Evolutionary conservation across 2,888 invertebrate species (phyloP).

Genomic region (Campaea margaritaria): DNA sequence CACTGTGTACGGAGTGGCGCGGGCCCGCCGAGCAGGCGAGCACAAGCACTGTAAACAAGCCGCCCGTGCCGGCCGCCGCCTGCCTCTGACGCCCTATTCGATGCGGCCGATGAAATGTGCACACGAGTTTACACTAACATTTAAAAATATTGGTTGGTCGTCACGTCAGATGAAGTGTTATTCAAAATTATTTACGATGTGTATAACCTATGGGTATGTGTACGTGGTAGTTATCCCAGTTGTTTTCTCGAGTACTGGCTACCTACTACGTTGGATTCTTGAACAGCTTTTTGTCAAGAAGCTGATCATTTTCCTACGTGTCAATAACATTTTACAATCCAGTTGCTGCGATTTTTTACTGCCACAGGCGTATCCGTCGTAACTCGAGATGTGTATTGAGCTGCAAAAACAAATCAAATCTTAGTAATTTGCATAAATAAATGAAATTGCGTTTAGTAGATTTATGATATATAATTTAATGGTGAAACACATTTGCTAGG

Average conservation of each 20-base stretch:
- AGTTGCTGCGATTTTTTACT: slow-evolving; percentile 20
- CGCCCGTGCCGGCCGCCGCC: slow-evolving; percentile 10
- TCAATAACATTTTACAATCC: too few relatives aligned
- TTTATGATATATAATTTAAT: slow-evolving; percentile 47
- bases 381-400: slow-evolving; percentile 17
- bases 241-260: too few relatives aligned
- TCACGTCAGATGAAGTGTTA: too few relatives aligned
- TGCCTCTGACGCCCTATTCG: slow-evolving; percentile 23
- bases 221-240: too few relatives aligned
- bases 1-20: slow-evolving; percentile 40
- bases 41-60: slow-evolving; percentile 34
- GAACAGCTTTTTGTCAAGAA: too few relatives aligned
- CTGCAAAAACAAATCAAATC: slow-evolving; percentile 43
- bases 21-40: slow-evolving; percentile 5
- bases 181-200: too few relatives aligned
- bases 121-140: slow-evolving; percentile 10
- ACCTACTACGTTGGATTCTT: too few relatives aligned
- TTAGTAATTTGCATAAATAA: slow-evolving; percentile 41
- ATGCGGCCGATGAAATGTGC: slow-evolving; percentile 35
- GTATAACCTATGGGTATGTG: too few relatives aligned
- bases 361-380: slow-evolving; percentile 26
- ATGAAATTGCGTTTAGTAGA: slow-evolving; percentile 44
- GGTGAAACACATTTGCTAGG: slow-evolving; percentile 33
- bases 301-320: too few relatives aligned
- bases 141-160: neutral